These are phyloP conservation scores for Falco rusticolus DNA, from an alignment of 2,797 vertebrate species.

Conservation along the genomic window DNA sequence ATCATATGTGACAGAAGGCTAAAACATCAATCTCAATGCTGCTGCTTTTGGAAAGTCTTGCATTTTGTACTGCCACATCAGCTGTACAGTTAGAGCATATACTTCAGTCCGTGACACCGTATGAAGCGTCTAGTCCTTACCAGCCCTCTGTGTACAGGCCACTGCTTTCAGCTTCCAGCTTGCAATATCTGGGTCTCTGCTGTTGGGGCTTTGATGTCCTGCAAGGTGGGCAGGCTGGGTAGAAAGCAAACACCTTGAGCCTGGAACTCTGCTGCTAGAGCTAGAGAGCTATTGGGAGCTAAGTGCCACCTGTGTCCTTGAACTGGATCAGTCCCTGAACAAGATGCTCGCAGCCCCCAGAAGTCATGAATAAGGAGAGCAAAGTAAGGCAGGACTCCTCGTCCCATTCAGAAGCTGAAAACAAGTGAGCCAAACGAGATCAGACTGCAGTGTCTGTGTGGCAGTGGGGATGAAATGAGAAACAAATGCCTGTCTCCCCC, in stretches of 20 bases:
- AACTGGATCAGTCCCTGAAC: neutral
- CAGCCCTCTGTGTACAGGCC: neutral
- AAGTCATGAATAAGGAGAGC: neutral
- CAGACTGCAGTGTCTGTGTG: too few species aligned
- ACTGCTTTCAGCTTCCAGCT: neutral
- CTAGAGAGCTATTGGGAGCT: neutral
- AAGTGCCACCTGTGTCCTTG: neutral
- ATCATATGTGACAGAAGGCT: neutral
- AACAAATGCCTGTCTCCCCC: neutral
- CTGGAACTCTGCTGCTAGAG: neutral
- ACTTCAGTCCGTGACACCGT: neutral
- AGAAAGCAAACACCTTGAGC: neutral
- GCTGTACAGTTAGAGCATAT: fast-evolving
- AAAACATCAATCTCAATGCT: neutral
- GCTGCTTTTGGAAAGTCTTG: neutral
- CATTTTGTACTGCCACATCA: neutral
- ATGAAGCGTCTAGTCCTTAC: neutral
- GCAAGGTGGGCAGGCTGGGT: fast-evolving
- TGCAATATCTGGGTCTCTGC: neutral
- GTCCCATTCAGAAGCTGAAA: neutral
- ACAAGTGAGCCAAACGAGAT: neutral
- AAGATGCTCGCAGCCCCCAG: neutral
- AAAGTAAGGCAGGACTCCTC: neutral
- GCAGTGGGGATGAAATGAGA: neutral
- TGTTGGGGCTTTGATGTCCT: neutral